Conservation (phyloP, 92 coral and sea anemone species). For the Phenganax subtilis region DNA sequence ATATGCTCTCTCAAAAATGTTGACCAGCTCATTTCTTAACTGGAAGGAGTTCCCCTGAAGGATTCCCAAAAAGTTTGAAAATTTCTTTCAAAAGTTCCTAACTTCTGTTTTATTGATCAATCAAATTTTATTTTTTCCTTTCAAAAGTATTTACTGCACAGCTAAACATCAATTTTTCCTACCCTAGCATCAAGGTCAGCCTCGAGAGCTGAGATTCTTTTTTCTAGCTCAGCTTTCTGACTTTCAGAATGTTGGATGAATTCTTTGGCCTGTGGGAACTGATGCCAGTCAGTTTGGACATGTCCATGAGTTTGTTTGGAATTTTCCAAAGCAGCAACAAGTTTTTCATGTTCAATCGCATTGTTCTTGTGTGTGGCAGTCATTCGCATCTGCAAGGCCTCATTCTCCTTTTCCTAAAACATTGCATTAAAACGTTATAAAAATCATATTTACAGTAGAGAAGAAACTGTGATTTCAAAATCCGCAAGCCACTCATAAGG, state of each 20-base stretch:
- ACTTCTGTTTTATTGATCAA: background rate
- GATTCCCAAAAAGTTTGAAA: no score
- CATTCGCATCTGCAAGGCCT: constrained; percentile 90
- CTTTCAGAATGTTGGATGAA: background rate
- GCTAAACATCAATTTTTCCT: background rate
- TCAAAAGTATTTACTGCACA: background rate
- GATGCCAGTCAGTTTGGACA: constrained; percentile 57
- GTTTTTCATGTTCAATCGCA: constrained; percentile 60
- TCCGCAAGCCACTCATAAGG: no score
- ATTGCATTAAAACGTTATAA: background rate
- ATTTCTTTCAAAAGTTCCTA: no score
- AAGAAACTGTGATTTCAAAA: background rate
- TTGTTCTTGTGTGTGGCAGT: constrained; percentile 81
- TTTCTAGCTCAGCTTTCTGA: constrained; percentile 16
- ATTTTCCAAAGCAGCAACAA: constrained; percentile 20
- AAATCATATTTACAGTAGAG: background rate
- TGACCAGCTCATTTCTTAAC: no score
- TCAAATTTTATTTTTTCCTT: background rate
- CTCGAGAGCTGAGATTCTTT: constrained; percentile 13
- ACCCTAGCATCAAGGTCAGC: constrained; percentile 13
- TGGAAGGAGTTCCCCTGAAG: no score
- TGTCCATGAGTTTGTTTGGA: background rate
- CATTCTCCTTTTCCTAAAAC: constrained; percentile 76
- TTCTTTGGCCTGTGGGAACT: constrained; percentile 57
- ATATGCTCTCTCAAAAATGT: no score